Conservation (phyloP, 2,888 invertebrate species). For the Aethes cnicana region DNA sequence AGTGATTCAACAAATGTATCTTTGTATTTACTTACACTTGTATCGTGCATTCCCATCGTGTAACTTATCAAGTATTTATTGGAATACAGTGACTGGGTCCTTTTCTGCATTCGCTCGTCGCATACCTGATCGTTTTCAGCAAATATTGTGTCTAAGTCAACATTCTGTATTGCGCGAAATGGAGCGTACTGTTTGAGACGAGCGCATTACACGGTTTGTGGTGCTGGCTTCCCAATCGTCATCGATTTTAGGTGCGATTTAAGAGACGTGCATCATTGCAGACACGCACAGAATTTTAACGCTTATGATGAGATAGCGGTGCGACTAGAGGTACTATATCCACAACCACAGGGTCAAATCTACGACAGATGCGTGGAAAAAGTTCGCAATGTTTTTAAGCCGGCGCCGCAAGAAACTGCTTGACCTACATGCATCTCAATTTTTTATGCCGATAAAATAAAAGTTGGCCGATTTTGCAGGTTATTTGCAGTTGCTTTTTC, state of each 20-base stretch:
- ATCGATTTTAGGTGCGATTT: constrained; percentile 53
- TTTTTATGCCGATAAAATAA: background rate
- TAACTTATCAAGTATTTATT: too few relatives aligned
- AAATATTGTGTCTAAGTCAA: constrained; percentile 6
- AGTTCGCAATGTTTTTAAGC: constrained; percentile 8
- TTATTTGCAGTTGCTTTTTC: too few relatives aligned
- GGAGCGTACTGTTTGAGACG: constrained; percentile 57
- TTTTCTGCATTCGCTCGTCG: background rate
- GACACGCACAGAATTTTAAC: constrained; percentile 52
- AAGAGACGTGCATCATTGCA: constrained; percentile 59
- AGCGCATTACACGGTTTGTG: constrained; percentile 59
- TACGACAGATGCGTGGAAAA: constrained; percentile 29
- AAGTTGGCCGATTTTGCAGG: background rate
- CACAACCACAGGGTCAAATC: constrained; percentile 52
- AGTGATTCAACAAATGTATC: too few relatives aligned
- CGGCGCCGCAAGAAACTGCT: constrained; percentile 7
- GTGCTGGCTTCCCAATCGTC: constrained; percentile 53
- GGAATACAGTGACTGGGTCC: background rate
- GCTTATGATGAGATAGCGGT: constrained; percentile 67
- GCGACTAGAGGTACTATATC: too few relatives aligned
- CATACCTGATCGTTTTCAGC: background rate
- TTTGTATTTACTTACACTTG: too few relatives aligned
- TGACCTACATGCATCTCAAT: constrained; percentile 10
- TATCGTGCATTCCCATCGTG: too few relatives aligned
- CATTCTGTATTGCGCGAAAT: constrained; percentile 47